Percentiles rank a stretch among this genome's conserved stretches.
These are phyloP conservation scores for Stenotaenia linearis DNA, from an alignment of 2,888 invertebrate genomes.

Conservation along the genomic window DNA sequence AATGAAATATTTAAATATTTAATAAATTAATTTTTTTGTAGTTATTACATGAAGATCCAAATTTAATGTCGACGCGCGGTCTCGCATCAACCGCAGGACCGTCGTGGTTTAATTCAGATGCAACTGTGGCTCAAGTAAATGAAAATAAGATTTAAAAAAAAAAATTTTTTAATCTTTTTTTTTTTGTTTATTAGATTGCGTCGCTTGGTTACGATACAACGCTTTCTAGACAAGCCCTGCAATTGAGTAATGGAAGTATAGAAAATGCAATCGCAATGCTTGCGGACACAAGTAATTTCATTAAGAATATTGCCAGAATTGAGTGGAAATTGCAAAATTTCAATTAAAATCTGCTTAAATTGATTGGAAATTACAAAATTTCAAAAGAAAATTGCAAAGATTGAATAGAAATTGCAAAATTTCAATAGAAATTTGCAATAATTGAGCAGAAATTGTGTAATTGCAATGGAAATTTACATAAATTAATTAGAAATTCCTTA, in stretches of 20 bases:
- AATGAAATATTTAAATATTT: too few species aligned
- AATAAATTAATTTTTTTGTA: too few species aligned
- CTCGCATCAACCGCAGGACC: neutral
- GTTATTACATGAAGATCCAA: conserved; percentile 58
- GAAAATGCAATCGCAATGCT: conserved; percentile 58
- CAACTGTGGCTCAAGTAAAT: conserved; percentile 5
- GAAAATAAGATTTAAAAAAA: neutral
- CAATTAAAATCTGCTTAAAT: too few species aligned
- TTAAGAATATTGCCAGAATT: too few species aligned
- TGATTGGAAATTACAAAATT: too few species aligned
- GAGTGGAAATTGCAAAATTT: too few species aligned
- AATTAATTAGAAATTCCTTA: too few species aligned
- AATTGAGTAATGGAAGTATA: conserved; percentile 54
- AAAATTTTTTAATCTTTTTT: neutral
- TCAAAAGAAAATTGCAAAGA: too few species aligned
- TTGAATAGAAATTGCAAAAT: too few species aligned
- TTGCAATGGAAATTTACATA: too few species aligned
- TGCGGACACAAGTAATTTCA: conserved; percentile 47
- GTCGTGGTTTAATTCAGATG: conserved; percentile 42
- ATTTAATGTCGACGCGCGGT: conserved; percentile 48
- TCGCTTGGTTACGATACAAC: conserved; percentile 58
- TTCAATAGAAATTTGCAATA: too few species aligned
- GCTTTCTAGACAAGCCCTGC: conserved; percentile 55
- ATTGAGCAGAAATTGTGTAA: too few species aligned
- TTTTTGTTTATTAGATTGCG: conserved; percentile 48